Base-by-base conservation (phyloP, 2,113 vertebrate species). In the Platanista minor region DNA sequence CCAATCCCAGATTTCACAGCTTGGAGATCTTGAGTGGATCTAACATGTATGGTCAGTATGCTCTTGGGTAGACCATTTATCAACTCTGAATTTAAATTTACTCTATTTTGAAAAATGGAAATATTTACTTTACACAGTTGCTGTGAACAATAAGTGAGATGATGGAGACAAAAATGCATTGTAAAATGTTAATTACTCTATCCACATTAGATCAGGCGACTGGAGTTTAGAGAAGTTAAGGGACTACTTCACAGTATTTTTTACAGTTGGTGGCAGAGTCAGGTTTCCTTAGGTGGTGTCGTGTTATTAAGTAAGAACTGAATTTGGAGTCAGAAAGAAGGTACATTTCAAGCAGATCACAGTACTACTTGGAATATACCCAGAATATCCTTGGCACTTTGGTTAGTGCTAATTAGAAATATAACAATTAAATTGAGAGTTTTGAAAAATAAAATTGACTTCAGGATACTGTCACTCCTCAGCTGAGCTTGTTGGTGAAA, bases 391-490 rank as follows among this genome's bases (percentile, higher is more conserved):
- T 94, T 43, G 20, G 31, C 52, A 61, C 23, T 61, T 81, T 90
- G 69, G n/a, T 39, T 84, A n/a, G 18, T 71, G 41, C 21, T 87
- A 69, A 83, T 75, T 93, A 95, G 25, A 93, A 87, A 90, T 39
- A 33, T 3, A 54, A 66, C 8, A 59, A 46, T 52, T 86, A n/a
- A 67, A 54, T 41, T 39, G 18, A 92, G 21, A 66, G n/a, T 61
- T 77, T 64, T 83, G 46, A 94, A 82, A 90, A 95, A 46, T 52
- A 80, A 85, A 89, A 89, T 27, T 91, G 61, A 80, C 49, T 15
- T 95, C 36, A 31, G 71, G 49, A 8, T 10, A 25, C 18, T 36
- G n/a, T n/a, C 23, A 4, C 17, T 87, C 18, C n/a, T 66, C 23
- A 39, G 20, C 20, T 54, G 57, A 54, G 27, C 18, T 29, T 62